These are phyloP conservation scores for Lasioglossum vierecki DNA, from an alignment of 2,888 invertebrate genomes.

Conservation along the genomic window DNA sequence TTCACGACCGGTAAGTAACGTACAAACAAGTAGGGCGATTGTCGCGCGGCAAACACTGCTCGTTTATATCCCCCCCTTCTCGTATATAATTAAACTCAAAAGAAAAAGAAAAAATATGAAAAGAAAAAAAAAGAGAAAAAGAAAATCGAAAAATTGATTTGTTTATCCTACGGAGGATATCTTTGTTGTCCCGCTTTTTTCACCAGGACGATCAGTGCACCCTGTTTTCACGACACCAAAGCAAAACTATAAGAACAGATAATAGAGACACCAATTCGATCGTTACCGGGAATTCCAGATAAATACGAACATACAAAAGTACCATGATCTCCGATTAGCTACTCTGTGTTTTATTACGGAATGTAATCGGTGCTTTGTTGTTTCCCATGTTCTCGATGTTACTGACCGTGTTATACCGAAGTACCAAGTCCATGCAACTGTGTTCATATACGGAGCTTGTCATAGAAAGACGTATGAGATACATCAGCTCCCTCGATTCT, in stretches of 20 bases:
- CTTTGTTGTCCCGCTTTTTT: constrained; percentile 65
- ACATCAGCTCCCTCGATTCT: constrained; percentile 49
- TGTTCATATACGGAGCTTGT: constrained; percentile 57
- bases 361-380: constrained; percentile 67
- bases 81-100: constrained; percentile 5
- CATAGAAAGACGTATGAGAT: constrained; percentile 49
- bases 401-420: constrained; percentile 44
- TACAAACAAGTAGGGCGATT: constrained; percentile 63
- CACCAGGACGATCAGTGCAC: constrained; percentile 65
- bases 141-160: neutral
- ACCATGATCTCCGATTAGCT: constrained; percentile 41
- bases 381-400: constrained; percentile 64
- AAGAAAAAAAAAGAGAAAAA: neutral
- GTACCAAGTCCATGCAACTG: constrained; percentile 56
- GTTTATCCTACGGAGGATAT: constrained; percentile 45
- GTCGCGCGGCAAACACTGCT: constrained; percentile 67
- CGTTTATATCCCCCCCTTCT: constrained; percentile 55
- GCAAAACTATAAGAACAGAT: neutral
- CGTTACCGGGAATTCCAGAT: neutral
- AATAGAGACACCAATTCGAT: neutral
- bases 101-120: neutral
- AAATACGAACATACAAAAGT: constrained; percentile 6
- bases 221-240: constrained; percentile 59
- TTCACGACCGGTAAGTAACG: constrained; percentile 82
- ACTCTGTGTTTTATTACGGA: constrained; percentile 61